A percentile compares a stretch with the other conserved stretches of the same genome.
phyloP scores from a whole-genome alignment of 2,113 vertebrate genomes.

The Myotis lucifugus region DNA sequence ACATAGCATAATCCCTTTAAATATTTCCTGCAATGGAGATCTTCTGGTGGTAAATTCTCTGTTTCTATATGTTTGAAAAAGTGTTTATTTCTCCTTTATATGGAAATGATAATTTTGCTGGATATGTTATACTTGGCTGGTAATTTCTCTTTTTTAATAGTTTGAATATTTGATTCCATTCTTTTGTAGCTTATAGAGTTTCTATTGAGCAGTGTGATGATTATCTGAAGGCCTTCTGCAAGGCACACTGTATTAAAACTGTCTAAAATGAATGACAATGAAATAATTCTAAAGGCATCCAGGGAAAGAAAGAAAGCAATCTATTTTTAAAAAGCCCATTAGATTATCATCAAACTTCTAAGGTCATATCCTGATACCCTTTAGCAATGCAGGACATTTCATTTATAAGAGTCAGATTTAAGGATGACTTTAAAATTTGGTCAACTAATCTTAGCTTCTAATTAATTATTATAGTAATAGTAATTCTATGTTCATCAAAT shows the following conservation, averaged over 20 bases:
- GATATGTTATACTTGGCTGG: background rate
- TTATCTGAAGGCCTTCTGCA: background rate
- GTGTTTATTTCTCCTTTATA: background rate
- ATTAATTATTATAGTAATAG: background rate
- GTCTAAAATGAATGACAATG: background rate
- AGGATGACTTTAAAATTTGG: slow-evolving; percentile 10
- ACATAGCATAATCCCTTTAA: background rate
- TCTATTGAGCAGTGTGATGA: background rate
- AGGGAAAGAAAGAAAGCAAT: background rate
- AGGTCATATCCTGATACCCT: background rate
- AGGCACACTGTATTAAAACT: background rate
- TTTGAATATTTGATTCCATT: background rate
- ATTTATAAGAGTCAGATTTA: background rate
- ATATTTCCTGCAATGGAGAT: background rate
- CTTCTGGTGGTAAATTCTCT: background rate
- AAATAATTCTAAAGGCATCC: background rate
- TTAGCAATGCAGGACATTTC: background rate
- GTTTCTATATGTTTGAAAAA: background rate
- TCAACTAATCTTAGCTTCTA: background rate
- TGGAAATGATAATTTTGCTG: background rate
- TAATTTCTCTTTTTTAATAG: background rate
- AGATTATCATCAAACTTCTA: background rate
- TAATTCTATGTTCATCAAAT: slow-evolving; percentile 31
- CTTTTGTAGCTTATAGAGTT: background rate
- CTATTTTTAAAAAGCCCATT: background rate